These are phyloP conservation scores for Coenobita brevimanus DNA, from an alignment of 1,140 invertebrate genomes.

Conservation along the genomic window DNA sequence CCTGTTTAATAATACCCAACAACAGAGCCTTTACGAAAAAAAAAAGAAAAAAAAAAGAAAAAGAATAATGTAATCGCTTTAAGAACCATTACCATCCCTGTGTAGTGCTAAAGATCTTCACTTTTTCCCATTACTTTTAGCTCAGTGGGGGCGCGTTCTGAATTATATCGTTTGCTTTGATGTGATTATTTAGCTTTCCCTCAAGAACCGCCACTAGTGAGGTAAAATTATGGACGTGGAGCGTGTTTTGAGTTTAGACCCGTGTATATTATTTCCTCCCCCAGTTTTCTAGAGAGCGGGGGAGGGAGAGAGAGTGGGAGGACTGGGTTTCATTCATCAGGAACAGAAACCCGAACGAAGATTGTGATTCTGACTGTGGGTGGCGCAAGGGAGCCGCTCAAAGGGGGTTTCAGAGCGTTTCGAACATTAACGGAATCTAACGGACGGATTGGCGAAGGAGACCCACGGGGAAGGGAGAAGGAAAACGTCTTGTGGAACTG, in stretches of 20 bases:
- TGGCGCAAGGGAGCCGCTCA: neutral
- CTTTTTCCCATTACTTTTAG: neutral
- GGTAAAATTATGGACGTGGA: too few species aligned
- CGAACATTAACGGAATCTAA: neutral
- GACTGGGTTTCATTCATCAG: neutral
- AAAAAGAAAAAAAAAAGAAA: too few species aligned
- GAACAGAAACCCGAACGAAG: constrained; percentile 4
- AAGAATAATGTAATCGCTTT: constrained; percentile 53
- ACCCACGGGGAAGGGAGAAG: too few species aligned
- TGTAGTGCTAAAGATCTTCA: neutral
- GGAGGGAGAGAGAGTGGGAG: neutral
- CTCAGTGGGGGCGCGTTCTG: neutral
- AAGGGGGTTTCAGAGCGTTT: constrained; percentile 2
- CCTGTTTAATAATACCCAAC: constrained; percentile 55
- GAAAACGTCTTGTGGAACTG: too few species aligned
- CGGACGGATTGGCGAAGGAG: neutral
- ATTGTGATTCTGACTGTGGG: neutral
- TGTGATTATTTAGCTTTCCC: too few species aligned
- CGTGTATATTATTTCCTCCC: too few species aligned
- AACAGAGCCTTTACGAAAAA: constrained; percentile 38
- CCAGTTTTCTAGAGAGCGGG: too few species aligned
- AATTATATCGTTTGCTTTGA: neutral
- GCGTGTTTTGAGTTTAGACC: too few species aligned
- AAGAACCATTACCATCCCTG: constrained; percentile 44
- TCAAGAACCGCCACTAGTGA: too few species aligned